Percentiles rank a stretch among this genome's conserved stretches.
These are phyloP conservation scores for Anguilla megastoma DNA, from an alignment of 2,797 vertebrate species.

Conservation along the genomic window DNA sequence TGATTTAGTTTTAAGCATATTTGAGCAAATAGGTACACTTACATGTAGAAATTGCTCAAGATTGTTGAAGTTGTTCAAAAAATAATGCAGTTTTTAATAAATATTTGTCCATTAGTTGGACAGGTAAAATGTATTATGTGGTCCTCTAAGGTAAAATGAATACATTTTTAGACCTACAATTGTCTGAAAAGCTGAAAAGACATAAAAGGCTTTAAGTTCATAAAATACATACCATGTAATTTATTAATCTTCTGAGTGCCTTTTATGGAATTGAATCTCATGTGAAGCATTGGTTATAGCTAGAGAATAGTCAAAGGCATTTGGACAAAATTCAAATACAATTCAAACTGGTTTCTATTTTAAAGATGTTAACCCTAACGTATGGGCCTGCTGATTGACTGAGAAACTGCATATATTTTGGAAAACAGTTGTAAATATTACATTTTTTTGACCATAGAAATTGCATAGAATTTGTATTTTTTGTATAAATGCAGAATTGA, in stretches of 20 bases:
- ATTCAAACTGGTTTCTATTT: constrained; percentile 32
- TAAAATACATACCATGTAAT: neutral
- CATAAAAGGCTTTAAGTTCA: neutral
- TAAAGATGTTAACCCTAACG: neutral
- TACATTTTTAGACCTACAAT: no score
- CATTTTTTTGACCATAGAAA: neutral
- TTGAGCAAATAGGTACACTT: neutral
- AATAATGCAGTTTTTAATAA: neutral
- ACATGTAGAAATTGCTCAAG: neutral
- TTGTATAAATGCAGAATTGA: constrained; percentile 27
- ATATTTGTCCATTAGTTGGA: neutral
- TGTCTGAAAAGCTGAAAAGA: no score
- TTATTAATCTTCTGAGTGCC: neutral
- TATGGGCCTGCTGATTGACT: neutral
- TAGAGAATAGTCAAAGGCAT: neutral
- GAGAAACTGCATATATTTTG: constrained; percentile 11
- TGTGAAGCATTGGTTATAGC: neutral
- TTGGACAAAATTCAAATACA: constrained; percentile 19
- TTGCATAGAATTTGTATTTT: constrained; percentile 27
- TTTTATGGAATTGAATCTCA: neutral
- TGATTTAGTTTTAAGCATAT: constrained; percentile 55
- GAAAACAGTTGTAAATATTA: neutral
- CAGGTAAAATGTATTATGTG: neutral
- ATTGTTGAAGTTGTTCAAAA: neutral
- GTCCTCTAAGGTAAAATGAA: neutral